These are phyloP conservation scores for Tricholaema leucomelas DNA, from an alignment of 2,113 vertebrate species.

Conservation along the genomic window DNA sequence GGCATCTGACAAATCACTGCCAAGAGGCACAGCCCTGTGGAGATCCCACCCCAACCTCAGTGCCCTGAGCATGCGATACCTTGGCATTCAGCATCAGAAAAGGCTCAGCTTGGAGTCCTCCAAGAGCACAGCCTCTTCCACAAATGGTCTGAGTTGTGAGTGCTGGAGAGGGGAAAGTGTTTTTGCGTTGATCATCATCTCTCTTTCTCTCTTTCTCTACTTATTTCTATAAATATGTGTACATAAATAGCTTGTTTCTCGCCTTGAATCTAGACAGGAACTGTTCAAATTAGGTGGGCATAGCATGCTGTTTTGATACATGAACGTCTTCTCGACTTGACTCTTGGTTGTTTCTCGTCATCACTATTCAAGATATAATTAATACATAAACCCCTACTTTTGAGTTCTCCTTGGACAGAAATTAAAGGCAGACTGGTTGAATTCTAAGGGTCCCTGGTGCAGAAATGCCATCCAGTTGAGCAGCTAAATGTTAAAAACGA, in stretches of 20 bases:
- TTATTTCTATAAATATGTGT: constrained; percentile 65
- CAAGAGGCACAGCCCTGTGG: constrained; percentile 17
- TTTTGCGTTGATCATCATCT: constrained; percentile 43
- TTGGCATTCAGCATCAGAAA: constrained; percentile 60
- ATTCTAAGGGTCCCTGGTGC: constrained; percentile 83
- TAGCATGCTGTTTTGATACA: constrained; percentile 79
- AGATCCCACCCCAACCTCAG: constrained; percentile 30
- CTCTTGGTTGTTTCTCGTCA: constrained; percentile 64
- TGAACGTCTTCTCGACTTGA: constrained; percentile 65
- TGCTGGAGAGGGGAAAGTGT: constrained; percentile 55
- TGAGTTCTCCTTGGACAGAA: constrained; percentile 76
- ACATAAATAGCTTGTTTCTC: constrained; percentile 75
- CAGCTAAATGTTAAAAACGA: constrained; percentile 82
- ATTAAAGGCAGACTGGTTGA: constrained; percentile 84
- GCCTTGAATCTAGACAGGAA: constrained; percentile 67
- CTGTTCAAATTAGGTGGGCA: constrained; percentile 79
- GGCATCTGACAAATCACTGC: not conserved
- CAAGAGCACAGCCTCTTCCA: constrained; percentile 54
- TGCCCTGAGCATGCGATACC: constrained; percentile 31
- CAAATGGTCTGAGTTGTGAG: constrained; percentile 41
- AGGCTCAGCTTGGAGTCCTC: constrained; percentile 42
- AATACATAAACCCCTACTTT: constrained; percentile 68
- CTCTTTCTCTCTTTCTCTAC: constrained; percentile 55
- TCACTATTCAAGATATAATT: constrained; percentile 63
- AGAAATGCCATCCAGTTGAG: constrained; percentile 83